Percentiles rank a stretch among this genome's conserved stretches.
Evolutionary conservation across 2,888 invertebrate genomes (phyloP).

Genomic region (Byasa hedistus): DNA sequence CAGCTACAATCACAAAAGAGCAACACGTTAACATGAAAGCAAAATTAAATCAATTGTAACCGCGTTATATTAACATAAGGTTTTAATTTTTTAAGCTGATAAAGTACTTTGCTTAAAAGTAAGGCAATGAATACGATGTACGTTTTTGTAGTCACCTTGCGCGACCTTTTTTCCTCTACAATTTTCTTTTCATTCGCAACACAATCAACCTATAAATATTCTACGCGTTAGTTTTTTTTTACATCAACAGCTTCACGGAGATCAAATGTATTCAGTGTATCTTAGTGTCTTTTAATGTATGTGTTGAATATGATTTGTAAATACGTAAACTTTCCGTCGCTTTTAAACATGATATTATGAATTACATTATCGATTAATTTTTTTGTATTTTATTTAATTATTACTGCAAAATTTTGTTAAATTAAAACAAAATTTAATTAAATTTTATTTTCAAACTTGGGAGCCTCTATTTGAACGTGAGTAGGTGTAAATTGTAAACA

Average conservation of each 20-base stretch:
- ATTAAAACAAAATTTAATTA: no score
- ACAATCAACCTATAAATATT: no score
- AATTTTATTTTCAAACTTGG: background rate
- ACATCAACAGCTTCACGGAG: conserved; percentile 13
- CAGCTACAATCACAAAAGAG: no score
- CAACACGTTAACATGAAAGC: no score
- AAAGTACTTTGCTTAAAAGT: no score
- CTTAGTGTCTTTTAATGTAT: conserved; percentile 18
- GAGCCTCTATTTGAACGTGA: background rate
- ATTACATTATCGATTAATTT: conserved; percentile 19
- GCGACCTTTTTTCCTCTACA: no score
- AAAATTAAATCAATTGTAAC: no score
- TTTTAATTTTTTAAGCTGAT: no score
- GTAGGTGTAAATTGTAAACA: conserved; percentile 4
- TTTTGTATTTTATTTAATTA: conserved; percentile 14
- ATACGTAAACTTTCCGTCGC: conserved; percentile 20
- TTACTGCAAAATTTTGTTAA: background rate
- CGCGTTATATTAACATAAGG: no score
- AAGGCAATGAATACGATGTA: no score
- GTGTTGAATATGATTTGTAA: conserved; percentile 21
- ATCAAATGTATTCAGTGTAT: conserved; percentile 24
- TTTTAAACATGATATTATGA: conserved; percentile 24
- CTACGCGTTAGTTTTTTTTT: conserved; percentile 2
- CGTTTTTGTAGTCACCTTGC: no score
- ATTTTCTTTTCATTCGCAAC: no score